Base-by-base conservation (phyloP, 2,888 invertebrate species). In the Holacanthella duospinosa region DNA sequence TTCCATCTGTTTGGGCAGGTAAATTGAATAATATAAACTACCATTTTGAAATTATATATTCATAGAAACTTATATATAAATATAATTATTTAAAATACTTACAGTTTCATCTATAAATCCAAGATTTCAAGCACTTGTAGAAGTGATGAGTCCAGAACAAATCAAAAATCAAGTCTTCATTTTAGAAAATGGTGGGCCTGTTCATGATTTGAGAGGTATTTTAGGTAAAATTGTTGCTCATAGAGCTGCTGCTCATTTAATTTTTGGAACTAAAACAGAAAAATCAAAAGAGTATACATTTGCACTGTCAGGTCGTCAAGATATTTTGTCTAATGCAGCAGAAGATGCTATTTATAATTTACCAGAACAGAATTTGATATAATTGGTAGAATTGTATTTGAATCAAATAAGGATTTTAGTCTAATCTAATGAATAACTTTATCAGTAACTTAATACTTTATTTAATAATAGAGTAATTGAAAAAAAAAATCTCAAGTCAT, bases 1-100 rank as follows among this genome's bases (percentile, higher is more conserved):
- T 60, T 60, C 60, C 60, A 16, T 48, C 60, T 28, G 28, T 60
- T 48, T 60, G 48, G 44, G 48, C 60, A 48, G 36, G 36, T 36
- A 36, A 16, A 36, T 36, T 12, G n/a, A n/a, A n/a, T n/a, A n/a
- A n/a, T n/a, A n/a, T n/a, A n/a, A n/a, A n/a, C n/a, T n/a, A n/a
- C n/a, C n/a, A n/a, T n/a, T n/a, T n/a, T n/a, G n/a, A 12, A 12
- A 36, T 36, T 36, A 36, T 12, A 36, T 12, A 36, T 12, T 36
- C 36, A 36, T 6, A 16, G 9, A 36, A 36, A 36, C 36, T 36
- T 12, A 12, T 36, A 36, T 36, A 12, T 36, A 12, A 16, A 36
- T 6, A 6, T 36, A 36, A 36, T 36, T 36, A 12, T 36, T 16
- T 36, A 6, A 6, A 6, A 16, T 36, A 16, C 9, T 36, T 36